Conservation (phyloP, 2,797 vertebrate genomes). For the Scolopax rusticola region DNA sequence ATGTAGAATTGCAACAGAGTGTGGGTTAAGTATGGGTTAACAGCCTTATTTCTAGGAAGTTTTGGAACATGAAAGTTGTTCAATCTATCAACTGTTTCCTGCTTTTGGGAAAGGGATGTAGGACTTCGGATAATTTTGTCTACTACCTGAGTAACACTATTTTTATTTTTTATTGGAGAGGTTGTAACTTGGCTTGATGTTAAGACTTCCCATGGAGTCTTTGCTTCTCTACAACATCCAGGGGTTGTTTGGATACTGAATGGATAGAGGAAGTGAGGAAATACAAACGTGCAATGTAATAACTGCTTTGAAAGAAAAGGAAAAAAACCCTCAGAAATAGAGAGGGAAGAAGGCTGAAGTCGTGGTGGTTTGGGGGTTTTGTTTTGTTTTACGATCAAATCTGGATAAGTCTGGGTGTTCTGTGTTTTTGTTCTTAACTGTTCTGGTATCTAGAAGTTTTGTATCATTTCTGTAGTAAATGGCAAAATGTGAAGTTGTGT, state of each 20-base stretch:
- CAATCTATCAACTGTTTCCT: background rate
- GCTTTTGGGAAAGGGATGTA: background rate
- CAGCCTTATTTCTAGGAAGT: background rate
- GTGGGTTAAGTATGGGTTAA: background rate
- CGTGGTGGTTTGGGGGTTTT: background rate
- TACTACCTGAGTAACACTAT: background rate
- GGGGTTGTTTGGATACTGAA: background rate
- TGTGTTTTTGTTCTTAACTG: background rate
- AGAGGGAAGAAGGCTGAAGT: background rate
- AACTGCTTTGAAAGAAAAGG: background rate
- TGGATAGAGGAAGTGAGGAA: background rate
- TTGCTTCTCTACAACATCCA: background rate
- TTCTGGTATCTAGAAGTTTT: constrained; percentile 38
- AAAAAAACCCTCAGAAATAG: background rate
- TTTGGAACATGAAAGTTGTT: background rate
- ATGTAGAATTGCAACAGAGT: background rate
- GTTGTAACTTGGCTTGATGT: background rate
- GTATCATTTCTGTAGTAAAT: constrained; percentile 9
- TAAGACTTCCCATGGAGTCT: background rate
- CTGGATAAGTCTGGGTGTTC: background rate
- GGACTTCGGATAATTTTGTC: background rate
- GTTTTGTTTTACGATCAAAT: background rate
- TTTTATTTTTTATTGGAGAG: background rate
- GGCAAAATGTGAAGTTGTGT: background rate
- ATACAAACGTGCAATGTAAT: background rate